These are phyloP conservation scores for Epirrhoe alternata DNA, from an alignment of 2,888 invertebrate genomes.

Conservation along the genomic window DNA sequence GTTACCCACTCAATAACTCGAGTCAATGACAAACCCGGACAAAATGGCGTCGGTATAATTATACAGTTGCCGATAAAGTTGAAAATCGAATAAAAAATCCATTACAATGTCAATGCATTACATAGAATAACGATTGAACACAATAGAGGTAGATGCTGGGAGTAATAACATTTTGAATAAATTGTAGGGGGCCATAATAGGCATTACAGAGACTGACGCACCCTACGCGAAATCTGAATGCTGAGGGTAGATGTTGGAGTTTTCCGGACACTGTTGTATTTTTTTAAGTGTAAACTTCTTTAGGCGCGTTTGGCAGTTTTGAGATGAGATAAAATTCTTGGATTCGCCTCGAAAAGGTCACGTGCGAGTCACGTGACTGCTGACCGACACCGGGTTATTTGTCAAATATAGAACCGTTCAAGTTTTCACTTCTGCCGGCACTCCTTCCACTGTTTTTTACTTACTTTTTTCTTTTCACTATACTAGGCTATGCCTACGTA, in stretches of 20 bases:
- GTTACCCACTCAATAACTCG: slow-evolving; percentile 70
- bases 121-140: slow-evolving; percentile 66
- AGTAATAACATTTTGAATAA: slow-evolving; percentile 85
- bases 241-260: slow-evolving; percentile 51
- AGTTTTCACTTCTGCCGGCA: too few relatives aligned
- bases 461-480: too few relatives aligned
- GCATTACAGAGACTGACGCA: slow-evolving; percentile 74
- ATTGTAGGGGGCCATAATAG: slow-evolving; percentile 80
- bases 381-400: too few relatives aligned
- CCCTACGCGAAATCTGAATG: slow-evolving; percentile 76
- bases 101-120: slow-evolving; percentile 71
- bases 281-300: too few relatives aligned
- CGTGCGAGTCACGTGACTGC: too few relatives aligned
- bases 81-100: slow-evolving; percentile 55
- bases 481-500: too few relatives aligned
- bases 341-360: too few relatives aligned
- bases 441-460: too few relatives aligned
- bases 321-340: too few relatives aligned
- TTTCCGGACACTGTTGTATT: slow-evolving; percentile 51
- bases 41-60: slow-evolving; percentile 72
- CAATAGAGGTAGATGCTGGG: slow-evolving; percentile 73
- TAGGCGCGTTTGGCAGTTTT: too few relatives aligned
- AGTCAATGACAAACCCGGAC: slow-evolving; percentile 70
- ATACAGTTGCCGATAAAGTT: slow-evolving; percentile 52
- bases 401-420: too few relatives aligned